Evolutionary conservation across 2,113 vertebrate genomes (phyloP).

Genomic region (Ptilorrhoa leucosticta): DNA sequence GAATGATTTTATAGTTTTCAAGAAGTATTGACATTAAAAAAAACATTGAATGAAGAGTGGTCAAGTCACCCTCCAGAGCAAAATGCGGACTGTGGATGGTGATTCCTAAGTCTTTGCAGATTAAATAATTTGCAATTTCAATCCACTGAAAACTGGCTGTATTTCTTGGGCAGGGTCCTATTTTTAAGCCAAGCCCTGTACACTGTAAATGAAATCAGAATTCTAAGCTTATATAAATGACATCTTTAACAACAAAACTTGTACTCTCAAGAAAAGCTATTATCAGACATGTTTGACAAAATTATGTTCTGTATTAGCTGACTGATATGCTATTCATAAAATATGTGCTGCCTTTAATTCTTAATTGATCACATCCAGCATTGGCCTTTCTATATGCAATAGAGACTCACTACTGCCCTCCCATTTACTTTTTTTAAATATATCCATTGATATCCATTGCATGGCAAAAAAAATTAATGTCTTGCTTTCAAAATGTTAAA

Average conservation of each 20-base stretch:
- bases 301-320: not conserved
- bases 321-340: not conserved
- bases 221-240: not conserved
- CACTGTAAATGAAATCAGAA: not conserved
- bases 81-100: not conserved
- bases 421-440: not conserved
- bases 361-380: not conserved
- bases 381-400: not conserved
- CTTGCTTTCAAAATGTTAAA: not conserved
- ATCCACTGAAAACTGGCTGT: not conserved
- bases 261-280: not conserved
- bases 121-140: not conserved
- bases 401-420: not conserved
- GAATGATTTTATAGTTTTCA: not conserved
- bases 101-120: not conserved
- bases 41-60: not conserved
- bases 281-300: not conserved
- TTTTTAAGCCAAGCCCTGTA: not conserved
- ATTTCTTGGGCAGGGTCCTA: not conserved
- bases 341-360: not conserved
- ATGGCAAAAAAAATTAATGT: not conserved
- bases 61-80: not conserved
- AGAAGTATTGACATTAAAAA: not conserved
- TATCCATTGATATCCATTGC: not conserved
- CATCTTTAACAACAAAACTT: not conserved